Evolutionary conservation across 2,888 invertebrate species (phyloP), one percentile per base, ranked within the genome.

Genomic region (Cantharis nigra): DNA sequence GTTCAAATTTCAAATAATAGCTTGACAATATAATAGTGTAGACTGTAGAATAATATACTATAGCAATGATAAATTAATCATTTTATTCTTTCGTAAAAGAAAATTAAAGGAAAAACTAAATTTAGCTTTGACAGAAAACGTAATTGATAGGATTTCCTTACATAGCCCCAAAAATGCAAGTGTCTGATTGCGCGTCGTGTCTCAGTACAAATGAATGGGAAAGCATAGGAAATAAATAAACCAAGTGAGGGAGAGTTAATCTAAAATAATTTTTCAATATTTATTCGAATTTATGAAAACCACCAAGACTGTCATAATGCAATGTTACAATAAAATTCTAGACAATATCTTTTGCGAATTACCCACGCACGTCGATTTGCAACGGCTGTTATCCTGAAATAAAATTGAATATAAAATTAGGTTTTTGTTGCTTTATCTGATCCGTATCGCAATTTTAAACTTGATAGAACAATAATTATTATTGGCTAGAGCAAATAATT

Each of bases 321-420:
- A 49, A 49, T 49, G n/a, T 49, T 49, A 49, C 49, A 49, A 49
- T 49, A 9, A 49, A 49, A 49, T 49, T 49, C 49, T 49, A 49
- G 49, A 49, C 49, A 49, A 49, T 26, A 67, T 67, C 65, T 67
- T 67, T 67, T 67, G 23, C n/a, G 18, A 67, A 67, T 23, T 67
- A 67, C 65, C 65, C 65, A 23, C 18, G 20, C n/a, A 67, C 65
- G n/a, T 67, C 65, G 65, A 67, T 67, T 67, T 67, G 65, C 23
- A 67, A 67, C 65, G 65, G 65, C 65, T 67, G 65, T 67, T 65
- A 67, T 13, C 65, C 26, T 23, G 20, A 18, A 23, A 67, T 26
- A 67, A 67, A 67, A 67, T 67, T 67, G 65, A 67, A 67, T 16
- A 20, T 26, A n/a, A 67, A 67, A 67, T n/a, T 67, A 67, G 26